Percentiles rank a stretch among this genome's conserved stretches.
Evolutionary conservation across 2,888 invertebrate genomes (phyloP).

Genomic region (Leptogaster cylindrica): DNA sequence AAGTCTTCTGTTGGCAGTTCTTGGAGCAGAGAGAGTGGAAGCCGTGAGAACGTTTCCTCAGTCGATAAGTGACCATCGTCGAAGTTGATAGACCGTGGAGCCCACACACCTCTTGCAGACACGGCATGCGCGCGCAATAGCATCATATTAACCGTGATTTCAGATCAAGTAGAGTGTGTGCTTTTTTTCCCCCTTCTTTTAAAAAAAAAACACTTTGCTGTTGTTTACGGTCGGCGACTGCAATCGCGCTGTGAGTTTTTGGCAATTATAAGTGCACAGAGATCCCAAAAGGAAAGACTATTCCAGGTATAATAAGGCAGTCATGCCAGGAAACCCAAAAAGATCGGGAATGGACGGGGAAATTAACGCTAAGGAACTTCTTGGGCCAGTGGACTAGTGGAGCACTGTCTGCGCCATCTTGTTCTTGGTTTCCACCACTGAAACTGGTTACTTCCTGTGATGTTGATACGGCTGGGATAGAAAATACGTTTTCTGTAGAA

Average conservation of each 20-base stretch:
- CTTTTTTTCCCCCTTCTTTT: too few relatives aligned
- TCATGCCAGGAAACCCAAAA: background rate
- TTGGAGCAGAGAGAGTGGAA: slow-evolving; percentile 9
- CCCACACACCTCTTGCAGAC: background rate
- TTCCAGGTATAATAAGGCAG: background rate
- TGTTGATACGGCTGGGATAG: background rate
- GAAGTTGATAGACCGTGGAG: background rate
- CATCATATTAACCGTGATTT: slow-evolving; percentile 24
- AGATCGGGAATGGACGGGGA: too few relatives aligned
- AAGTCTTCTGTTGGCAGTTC: slow-evolving; percentile 12
- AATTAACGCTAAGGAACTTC: slow-evolving; percentile 13
- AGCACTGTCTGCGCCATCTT: slow-evolving; percentile 20
- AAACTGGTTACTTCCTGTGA: slow-evolving; percentile 25
- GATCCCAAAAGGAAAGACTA: slow-evolving; percentile 1
- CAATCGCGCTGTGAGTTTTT: background rate
- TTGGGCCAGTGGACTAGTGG: slow-evolving; percentile 17
- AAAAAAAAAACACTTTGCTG: background rate
- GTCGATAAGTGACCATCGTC: slow-evolving; percentile 21
- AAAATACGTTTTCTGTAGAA: slow-evolving; percentile 4
- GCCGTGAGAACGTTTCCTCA: slow-evolving; percentile 4
- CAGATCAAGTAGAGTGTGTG: too few relatives aligned
- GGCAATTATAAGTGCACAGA: background rate
- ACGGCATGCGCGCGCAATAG: slow-evolving; percentile 17
- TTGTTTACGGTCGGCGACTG: slow-evolving; percentile 27
- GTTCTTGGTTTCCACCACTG: slow-evolving; percentile 9